These are phyloP conservation scores for Thermophis baileyi DNA, from an alignment of 2,113 vertebrate species.

Conservation along the genomic window DNA sequence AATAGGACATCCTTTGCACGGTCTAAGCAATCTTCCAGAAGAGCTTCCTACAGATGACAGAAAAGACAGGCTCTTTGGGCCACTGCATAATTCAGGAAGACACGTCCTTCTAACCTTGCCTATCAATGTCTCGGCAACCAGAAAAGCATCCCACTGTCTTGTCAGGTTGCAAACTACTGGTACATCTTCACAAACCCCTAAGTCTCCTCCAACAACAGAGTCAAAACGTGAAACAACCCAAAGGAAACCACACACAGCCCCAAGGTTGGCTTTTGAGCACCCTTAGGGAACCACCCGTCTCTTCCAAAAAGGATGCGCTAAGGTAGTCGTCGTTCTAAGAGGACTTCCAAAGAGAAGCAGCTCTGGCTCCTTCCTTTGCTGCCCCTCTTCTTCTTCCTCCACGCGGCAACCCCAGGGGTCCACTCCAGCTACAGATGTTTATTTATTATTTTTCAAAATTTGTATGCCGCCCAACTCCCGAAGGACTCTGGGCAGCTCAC, in stretches of 20 bases:
- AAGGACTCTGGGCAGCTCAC: too few relatives aligned
- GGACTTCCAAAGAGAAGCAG: background rate
- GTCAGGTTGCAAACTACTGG: background rate
- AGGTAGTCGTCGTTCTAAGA: background rate
- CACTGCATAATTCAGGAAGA: background rate
- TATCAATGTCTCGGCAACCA: background rate
- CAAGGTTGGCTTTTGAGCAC: background rate
- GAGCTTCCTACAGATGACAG: background rate
- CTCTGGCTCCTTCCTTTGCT: too few relatives aligned
- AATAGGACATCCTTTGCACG: background rate
- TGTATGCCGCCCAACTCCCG: too few relatives aligned
- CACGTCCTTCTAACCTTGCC: background rate
- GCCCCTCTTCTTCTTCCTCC: background rate
- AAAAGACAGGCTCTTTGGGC: background rate
- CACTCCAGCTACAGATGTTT: background rate
- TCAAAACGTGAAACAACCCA: background rate
- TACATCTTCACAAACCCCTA: background rate
- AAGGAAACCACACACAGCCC: background rate
- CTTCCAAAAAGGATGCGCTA: background rate
- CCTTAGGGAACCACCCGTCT: too few relatives aligned
- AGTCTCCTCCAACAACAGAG: background rate
- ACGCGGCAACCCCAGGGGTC: background rate
- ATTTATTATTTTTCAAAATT: too few relatives aligned
- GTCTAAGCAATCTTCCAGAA: background rate
- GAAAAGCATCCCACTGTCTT: background rate